Conservation (phyloP, 2,113 vertebrate genomes). For the Mastomys natalensis region DNA sequence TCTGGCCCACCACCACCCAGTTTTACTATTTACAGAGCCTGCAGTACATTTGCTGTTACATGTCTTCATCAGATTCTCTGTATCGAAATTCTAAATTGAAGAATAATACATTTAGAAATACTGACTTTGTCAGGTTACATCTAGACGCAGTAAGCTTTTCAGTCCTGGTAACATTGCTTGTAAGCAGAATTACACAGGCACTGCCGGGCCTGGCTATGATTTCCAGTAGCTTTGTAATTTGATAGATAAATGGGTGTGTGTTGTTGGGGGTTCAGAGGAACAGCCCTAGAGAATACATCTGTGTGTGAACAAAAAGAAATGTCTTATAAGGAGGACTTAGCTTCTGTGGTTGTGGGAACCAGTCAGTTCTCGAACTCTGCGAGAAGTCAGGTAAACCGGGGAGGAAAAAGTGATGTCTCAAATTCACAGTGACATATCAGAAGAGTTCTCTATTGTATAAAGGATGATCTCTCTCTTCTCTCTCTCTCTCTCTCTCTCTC, state of each 20-base stretch:
- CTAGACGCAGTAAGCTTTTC: not conserved
- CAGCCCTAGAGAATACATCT: not conserved
- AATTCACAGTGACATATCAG: not conserved
- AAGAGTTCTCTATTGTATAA: not conserved
- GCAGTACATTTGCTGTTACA: not conserved
- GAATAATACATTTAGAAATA: slow-evolving; percentile 8
- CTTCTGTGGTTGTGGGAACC: not conserved
- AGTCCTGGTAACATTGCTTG: not conserved
- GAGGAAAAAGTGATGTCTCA: not conserved
- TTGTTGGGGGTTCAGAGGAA: not conserved
- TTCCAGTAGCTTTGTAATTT: slow-evolving; percentile 18
- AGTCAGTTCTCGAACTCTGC: not conserved
- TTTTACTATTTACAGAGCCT: slow-evolving; percentile 8
- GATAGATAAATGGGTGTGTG: not conserved
- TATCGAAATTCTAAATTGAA: slow-evolving; percentile 4
- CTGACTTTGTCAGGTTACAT: not conserved
- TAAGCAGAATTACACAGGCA: not conserved
- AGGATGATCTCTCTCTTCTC: not conserved
- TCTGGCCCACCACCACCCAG: too few relatives aligned
- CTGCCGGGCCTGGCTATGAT: not conserved
- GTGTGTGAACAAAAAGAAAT: not conserved
- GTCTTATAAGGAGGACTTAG: not conserved
- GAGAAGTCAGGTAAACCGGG: not conserved
- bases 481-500: too few relatives aligned
- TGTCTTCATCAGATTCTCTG: not conserved